A percentile compares a stretch with the other conserved stretches of the same genome.
phyloP scores from a whole-genome alignment of 2,888 invertebrate species.

The Callinectes sapidus region DNA sequence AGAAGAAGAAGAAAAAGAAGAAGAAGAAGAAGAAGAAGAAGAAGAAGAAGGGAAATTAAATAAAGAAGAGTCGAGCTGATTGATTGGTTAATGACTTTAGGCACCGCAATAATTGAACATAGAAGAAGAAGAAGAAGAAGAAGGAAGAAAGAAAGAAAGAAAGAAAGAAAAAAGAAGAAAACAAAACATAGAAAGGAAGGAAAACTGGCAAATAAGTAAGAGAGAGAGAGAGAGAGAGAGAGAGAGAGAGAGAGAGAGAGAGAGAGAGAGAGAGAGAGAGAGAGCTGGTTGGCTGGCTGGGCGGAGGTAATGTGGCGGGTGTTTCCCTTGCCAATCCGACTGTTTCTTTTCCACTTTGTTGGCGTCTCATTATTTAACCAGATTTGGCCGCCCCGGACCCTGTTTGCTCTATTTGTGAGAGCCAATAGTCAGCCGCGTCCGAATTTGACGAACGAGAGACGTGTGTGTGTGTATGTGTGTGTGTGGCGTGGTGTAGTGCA shows the following conservation, averaged over 20 bases:
- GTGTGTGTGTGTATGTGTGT: background rate
- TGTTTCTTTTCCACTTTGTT: slow-evolving; percentile 68
- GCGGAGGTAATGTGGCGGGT: slow-evolving; percentile 38
- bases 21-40: background rate
- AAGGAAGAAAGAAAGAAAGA: background rate
- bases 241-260: background rate
- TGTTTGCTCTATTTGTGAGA: slow-evolving; percentile 69
- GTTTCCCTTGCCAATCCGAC: slow-evolving; percentile 61
- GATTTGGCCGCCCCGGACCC: slow-evolving; percentile 62
- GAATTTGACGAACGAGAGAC: slow-evolving; percentile 23
- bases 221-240: no score
- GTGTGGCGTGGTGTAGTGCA: background rate
- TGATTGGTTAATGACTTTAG: background rate
- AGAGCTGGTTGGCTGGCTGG: background rate
- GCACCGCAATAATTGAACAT: no score
- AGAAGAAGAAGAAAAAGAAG: background rate
- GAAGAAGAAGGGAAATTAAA: no score
- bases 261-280: slow-evolving; percentile 1
- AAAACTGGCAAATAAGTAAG: background rate
- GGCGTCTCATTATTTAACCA: slow-evolving; percentile 70
- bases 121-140: background rate
- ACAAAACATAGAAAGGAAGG: background rate
- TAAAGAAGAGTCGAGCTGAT: background rate
- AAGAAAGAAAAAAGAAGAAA: background rate
- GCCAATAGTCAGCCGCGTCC: slow-evolving; percentile 62